phyloP scores from a whole-genome alignment of 2,113 vertebrate genomes.

The Channa argus region DNA sequence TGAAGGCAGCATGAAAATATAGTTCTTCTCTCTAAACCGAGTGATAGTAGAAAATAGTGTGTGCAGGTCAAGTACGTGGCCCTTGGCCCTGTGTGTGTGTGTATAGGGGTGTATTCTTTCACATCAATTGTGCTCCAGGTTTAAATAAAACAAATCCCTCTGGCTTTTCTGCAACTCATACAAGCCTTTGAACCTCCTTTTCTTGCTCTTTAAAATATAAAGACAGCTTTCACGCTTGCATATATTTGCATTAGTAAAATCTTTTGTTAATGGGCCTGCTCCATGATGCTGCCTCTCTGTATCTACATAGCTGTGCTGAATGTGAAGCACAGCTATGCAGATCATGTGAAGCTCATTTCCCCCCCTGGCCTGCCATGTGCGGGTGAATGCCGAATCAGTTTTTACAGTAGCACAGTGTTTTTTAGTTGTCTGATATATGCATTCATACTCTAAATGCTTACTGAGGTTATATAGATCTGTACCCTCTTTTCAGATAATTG shows the following conservation, averaged over 20 bases:
- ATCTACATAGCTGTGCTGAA: background rate
- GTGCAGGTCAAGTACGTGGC: too few relatives aligned
- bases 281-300: conserved; percentile 6
- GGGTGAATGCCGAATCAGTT: conserved; percentile 8
- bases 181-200: background rate
- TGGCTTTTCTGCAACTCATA: too few relatives aligned
- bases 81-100: too few relatives aligned
- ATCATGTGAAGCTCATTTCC: conserved; percentile 54
- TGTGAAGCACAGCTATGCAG: too few relatives aligned
- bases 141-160: too few relatives aligned
- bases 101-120: too few relatives aligned
- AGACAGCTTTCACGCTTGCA: background rate
- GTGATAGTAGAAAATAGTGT: too few relatives aligned
- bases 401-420: conserved; percentile 16
- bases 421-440: conserved; percentile 20
- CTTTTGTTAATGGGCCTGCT: background rate
- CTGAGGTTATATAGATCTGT: background rate
- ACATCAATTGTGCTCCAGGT: too few relatives aligned
- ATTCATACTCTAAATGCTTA: conserved; percentile 10
- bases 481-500: background rate
- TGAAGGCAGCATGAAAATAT: too few relatives aligned
- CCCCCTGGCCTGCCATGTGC: conserved; percentile 43
- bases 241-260: background rate
- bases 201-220: background rate
- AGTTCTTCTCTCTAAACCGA: too few relatives aligned